Conservation (phyloP, 2,113 vertebrate genomes). For the Leptobrachium leishanense region DNA sequence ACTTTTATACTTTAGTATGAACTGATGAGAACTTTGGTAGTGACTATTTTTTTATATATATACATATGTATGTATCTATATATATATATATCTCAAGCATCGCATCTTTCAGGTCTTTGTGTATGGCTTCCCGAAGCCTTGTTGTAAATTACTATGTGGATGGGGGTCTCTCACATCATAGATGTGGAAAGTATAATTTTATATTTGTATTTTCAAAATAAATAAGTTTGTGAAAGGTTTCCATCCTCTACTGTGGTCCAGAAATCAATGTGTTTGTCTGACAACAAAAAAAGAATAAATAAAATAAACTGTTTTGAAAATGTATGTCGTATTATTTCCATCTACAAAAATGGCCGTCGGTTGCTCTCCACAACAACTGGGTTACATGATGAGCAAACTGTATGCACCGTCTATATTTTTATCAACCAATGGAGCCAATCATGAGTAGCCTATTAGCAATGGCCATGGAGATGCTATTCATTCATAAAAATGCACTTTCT, state of each 20-base stretch:
- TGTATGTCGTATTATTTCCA: conserved; percentile 32
- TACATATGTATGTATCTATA: conserved; percentile 77
- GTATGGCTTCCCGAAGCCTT: conserved; percentile 96
- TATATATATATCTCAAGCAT: conserved; percentile 86
- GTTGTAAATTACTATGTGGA: conserved; percentile 96
- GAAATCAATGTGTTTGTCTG: conserved; percentile 99
- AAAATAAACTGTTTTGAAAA: conserved; percentile 95
- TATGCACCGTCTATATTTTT: too few species aligned
- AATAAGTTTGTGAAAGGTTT: conserved; percentile 99
- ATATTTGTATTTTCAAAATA: conserved; percentile 99
- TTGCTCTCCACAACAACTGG: too few species aligned
- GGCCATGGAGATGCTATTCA: too few species aligned
- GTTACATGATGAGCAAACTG: too few species aligned
- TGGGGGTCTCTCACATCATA: conserved; percentile 98
- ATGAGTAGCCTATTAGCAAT: too few species aligned
- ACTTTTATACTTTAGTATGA: conserved; percentile 86
- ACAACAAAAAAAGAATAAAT: conserved; percentile 71
- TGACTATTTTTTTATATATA: conserved; percentile 75
- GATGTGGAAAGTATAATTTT: conserved; percentile 99
- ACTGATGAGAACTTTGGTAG: conserved; percentile 84
- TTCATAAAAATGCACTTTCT: too few species aligned
- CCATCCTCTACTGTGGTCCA: conserved; percentile 99
- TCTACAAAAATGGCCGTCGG: background rate
- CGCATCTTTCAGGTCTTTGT: conserved; percentile 98
- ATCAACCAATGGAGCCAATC: too few species aligned